Evolutionary conservation across 2,797 vertebrate species (phyloP).

Genomic region (Xenopus petersii): DNA sequence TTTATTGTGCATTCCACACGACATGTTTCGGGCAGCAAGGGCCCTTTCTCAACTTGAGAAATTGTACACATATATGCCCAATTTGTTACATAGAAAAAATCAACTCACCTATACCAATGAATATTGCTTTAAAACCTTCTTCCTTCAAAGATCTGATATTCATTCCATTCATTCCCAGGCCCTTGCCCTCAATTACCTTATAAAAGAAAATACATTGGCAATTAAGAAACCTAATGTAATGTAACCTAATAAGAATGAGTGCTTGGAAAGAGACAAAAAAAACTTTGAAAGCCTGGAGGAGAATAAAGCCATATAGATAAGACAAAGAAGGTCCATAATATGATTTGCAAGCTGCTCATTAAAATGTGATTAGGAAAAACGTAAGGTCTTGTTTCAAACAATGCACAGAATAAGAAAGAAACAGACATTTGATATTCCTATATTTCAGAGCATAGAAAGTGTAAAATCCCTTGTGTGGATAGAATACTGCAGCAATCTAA

Average conservation of each 20-base stretch:
- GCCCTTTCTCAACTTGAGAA: too few relatives aligned
- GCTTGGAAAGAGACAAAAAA: conserved; percentile 39
- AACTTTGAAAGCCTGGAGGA: conserved; percentile 48
- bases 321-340: conserved; percentile 39
- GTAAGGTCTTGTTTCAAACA: conserved; percentile 23
- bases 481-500: too few relatives aligned
- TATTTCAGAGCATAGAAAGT: too few relatives aligned
- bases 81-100: too few relatives aligned
- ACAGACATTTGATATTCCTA: conserved; percentile 30
- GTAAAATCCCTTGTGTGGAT: too few relatives aligned
- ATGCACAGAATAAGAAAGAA: conserved; percentile 21
- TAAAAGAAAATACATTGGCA: conserved; percentile 54
- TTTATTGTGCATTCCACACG: too few relatives aligned
- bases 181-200: conserved; percentile 80
- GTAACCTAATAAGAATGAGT: conserved; percentile 41
- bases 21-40: too few relatives aligned
- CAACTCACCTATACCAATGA: conserved; percentile 88
- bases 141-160: conserved; percentile 77
- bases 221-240: conserved; percentile 48
- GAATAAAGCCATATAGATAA: conserved; percentile 37
- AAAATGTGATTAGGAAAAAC: conserved; percentile 45
- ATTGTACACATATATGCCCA: too few relatives aligned
- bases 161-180: conserved; percentile 77
- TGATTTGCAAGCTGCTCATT: conserved; percentile 46
- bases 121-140: conserved; percentile 78